phyloP scores from a whole-genome alignment of 2,113 vertebrate species.

The Ageneiosus marmoratus region DNA sequence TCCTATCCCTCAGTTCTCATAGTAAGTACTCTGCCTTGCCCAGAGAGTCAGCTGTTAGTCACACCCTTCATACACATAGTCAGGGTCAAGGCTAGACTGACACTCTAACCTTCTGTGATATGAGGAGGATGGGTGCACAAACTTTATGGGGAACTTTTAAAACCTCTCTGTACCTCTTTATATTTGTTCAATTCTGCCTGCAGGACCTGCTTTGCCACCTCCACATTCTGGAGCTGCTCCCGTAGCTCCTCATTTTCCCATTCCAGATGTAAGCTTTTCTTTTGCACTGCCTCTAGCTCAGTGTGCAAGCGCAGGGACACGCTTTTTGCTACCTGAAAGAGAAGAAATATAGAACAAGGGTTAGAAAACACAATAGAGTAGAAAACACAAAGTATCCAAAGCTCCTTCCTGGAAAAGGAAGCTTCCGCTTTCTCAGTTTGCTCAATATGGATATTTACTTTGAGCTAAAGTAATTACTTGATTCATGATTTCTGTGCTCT shows the following conservation, averaged over 20 bases:
- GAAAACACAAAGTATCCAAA: neutral
- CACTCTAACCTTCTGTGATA: conserved; percentile 52
- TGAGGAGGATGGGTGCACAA: neutral
- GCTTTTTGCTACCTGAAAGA: conserved; percentile 88
- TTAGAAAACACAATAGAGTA: neutral
- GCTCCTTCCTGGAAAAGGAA: neutral
- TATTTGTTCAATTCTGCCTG: conserved; percentile 89
- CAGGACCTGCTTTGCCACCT: conserved; percentile 91
- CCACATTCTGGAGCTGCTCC: conserved; percentile 86
- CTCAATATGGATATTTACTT: neutral
- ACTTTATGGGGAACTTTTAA: neutral
- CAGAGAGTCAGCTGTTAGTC: conserved; percentile 67
- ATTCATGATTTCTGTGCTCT: neutral
- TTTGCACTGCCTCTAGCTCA: conserved; percentile 87
- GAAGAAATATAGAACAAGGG: neutral
- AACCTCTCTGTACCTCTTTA: conserved; percentile 70
- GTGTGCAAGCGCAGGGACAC: conserved; percentile 90
- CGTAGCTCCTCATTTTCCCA: conserved; percentile 89
- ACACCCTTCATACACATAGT: conserved; percentile 54
- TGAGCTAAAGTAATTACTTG: conserved; percentile 13
- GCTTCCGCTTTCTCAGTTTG: neutral
- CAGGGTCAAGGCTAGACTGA: conserved; percentile 61
- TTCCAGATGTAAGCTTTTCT: conserved; percentile 85
- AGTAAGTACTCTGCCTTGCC: conserved; percentile 56
- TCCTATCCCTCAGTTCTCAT: conserved; percentile 65